Evolutionary conservation across 2,888 invertebrate genomes (phyloP).

Genomic region (Phasia obesa): DNA sequence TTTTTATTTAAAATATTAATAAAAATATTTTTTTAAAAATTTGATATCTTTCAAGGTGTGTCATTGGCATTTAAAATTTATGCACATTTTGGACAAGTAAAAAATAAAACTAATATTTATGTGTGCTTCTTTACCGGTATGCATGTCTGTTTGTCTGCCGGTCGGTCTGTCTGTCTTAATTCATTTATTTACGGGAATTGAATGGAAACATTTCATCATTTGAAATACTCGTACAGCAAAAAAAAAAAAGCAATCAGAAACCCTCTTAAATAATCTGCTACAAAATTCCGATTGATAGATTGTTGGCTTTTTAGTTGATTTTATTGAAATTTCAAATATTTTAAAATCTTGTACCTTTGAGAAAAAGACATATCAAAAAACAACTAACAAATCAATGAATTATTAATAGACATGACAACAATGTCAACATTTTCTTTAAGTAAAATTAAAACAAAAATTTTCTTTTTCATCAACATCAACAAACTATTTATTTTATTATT

Average conservation of each 20-base stretch:
- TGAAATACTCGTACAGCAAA: background rate
- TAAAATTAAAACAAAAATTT: slow-evolving; percentile 51
- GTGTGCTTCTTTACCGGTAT: background rate
- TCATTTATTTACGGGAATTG: slow-evolving; percentile 21
- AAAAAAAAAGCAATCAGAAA: slow-evolving; percentile 1
- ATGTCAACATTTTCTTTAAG: slow-evolving; percentile 1
- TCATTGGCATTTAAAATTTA: slow-evolving; percentile 65
- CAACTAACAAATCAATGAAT: slow-evolving; percentile 54
- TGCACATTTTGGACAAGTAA: slow-evolving; percentile 42
- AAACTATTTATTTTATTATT: too few relatives aligned
- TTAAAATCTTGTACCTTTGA: slow-evolving; percentile 36
- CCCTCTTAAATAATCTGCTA: slow-evolving; percentile 18
- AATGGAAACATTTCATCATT: slow-evolving; percentile 24
- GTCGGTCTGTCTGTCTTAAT: background rate
- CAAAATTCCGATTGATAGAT: slow-evolving; percentile 23
- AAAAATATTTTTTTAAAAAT: slow-evolving; percentile 30
- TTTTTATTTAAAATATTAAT: slow-evolving; percentile 21
- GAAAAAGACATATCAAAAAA: background rate
- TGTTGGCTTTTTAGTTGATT: slow-evolving; percentile 23
- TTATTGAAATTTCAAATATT: slow-evolving; percentile 46
- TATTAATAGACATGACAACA: slow-evolving; percentile 56
- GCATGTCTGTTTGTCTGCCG: too few relatives aligned
- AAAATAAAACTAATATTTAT: slow-evolving; percentile 8
- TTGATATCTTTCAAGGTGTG: slow-evolving; percentile 61
- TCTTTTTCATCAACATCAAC: slow-evolving; percentile 43